Evolutionary conservation across 2,888 invertebrate species (phyloP).

Genomic region (Ceramica pisi): DNA sequence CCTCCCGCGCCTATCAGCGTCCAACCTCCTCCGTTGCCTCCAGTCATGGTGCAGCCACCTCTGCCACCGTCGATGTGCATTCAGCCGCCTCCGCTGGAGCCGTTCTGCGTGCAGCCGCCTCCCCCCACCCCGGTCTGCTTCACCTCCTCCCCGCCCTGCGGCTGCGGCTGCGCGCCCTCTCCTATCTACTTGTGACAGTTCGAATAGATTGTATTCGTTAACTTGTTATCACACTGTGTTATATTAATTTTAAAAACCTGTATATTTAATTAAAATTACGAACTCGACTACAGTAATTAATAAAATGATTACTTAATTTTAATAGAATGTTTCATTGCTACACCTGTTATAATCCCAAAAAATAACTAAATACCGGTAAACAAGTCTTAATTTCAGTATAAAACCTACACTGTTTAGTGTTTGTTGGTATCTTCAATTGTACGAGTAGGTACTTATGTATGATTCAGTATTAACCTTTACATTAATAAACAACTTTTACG

Average conservation of each 20-base stretch:
- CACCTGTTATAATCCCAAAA: too few species aligned
- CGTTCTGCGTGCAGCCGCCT: conserved; percentile 77
- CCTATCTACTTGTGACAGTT: conserved; percentile 71
- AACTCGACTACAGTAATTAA: conserved; percentile 19
- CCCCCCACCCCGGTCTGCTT: conserved; percentile 70
- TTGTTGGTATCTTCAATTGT: too few species aligned
- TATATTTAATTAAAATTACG: conserved; percentile 35
- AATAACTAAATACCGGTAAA: neutral
- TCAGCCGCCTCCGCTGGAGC: conserved; percentile 81
- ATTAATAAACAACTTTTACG: too few species aligned
- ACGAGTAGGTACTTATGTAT: too few species aligned
- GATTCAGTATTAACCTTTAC: too few species aligned
- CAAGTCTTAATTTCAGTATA: neutral
- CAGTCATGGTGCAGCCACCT: conserved; percentile 82
- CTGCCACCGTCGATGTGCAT: conserved; percentile 78
- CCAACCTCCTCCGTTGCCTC: conserved; percentile 81
- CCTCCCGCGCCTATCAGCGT: conserved; percentile 79
- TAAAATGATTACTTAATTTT: conserved; percentile 42
- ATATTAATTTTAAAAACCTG: conserved; percentile 38
- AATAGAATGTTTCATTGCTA: conserved; percentile 28
- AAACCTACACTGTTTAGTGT: too few species aligned
- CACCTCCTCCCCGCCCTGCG: conserved; percentile 60
- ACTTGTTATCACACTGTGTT: conserved; percentile 56
- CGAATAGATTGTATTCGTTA: conserved; percentile 50
- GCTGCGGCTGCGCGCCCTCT: conserved; percentile 65